Conservation (phyloP, 2,113 vertebrate genomes). For the Cinclus mexicanus region DNA sequence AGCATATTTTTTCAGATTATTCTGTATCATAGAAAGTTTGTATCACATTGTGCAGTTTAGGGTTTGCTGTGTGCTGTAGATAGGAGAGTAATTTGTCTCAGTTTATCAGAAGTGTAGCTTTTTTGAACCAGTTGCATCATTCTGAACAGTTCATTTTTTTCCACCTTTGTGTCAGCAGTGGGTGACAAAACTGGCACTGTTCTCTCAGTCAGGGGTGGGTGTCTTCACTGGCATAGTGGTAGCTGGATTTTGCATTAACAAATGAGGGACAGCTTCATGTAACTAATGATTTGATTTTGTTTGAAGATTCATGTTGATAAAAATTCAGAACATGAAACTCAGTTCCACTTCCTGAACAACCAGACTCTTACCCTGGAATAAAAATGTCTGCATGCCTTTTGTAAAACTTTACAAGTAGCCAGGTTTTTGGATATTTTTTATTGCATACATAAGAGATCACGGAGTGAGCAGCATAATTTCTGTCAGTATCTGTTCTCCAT, state of each 20-base stretch:
- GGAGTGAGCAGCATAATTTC: not conserved
- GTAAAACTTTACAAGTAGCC: not conserved
- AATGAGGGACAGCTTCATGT: not conserved
- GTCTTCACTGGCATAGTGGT: not conserved
- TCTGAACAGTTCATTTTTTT: not conserved
- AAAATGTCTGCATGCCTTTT: not conserved
- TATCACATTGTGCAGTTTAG: not conserved
- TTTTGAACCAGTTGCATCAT: not conserved
- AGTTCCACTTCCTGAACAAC: not conserved
- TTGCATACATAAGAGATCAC: not conserved
- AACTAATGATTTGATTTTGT: not conserved
- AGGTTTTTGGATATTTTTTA: not conserved
- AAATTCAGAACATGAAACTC: not conserved
- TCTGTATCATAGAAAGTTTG: not conserved
- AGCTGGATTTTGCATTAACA: not conserved
- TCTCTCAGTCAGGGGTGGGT: not conserved
- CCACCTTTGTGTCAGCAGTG: not conserved
- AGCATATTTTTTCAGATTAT: not conserved
- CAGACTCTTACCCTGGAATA: accelerated
- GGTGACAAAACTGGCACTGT: not conserved
- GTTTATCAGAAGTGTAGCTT: not conserved
- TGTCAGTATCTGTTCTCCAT: not conserved
- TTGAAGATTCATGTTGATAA: not conserved
- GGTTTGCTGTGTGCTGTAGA: not conserved
- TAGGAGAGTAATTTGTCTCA: not conserved